These are phyloP conservation scores for Pagrus major DNA, from an alignment of 2,113 vertebrate genomes.

Conservation along the genomic window DNA sequence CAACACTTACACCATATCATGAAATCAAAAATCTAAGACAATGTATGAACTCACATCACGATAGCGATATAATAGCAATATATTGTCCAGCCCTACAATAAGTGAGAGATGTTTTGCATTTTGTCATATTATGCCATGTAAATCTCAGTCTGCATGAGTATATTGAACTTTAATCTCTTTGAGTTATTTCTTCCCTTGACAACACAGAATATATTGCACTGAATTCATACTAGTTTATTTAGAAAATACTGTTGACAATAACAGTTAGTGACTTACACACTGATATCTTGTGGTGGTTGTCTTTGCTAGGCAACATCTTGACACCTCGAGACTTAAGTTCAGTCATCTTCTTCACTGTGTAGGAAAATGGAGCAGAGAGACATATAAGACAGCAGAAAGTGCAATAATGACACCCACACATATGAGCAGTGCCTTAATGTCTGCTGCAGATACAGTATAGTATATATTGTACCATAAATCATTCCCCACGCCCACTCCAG, in stretches of 20 bases:
- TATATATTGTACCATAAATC: not conserved
- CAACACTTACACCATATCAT: too few species aligned
- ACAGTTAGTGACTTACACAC: constrained; percentile 91
- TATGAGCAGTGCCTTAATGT: constrained; percentile 1
- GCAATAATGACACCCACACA: not conserved
- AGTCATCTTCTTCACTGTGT: constrained; percentile 97
- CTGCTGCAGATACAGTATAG: not conserved
- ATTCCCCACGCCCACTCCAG: not conserved
- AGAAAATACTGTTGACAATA: too few species aligned
- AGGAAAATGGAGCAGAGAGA: constrained; percentile 34
- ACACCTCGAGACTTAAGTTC: constrained; percentile 97
- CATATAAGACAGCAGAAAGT: not conserved
- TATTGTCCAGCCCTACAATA: too few species aligned
- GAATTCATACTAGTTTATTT: not conserved
- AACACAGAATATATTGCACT: not conserved
- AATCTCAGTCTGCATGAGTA: not conserved
- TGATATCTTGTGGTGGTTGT: constrained; percentile 98
- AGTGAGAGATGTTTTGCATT: not conserved
- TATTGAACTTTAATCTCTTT: not conserved
- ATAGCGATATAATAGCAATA: too few species aligned
- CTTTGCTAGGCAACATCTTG: constrained; percentile 98
- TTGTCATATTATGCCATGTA: not conserved
- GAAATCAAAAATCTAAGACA: too few species aligned
- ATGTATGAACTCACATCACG: too few species aligned
- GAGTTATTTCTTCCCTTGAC: not conserved